Evolutionary conservation across 2,113 vertebrate species (phyloP), one percentile per base, ranked within the genome.

Genomic region (Grantiella picta): DNA sequence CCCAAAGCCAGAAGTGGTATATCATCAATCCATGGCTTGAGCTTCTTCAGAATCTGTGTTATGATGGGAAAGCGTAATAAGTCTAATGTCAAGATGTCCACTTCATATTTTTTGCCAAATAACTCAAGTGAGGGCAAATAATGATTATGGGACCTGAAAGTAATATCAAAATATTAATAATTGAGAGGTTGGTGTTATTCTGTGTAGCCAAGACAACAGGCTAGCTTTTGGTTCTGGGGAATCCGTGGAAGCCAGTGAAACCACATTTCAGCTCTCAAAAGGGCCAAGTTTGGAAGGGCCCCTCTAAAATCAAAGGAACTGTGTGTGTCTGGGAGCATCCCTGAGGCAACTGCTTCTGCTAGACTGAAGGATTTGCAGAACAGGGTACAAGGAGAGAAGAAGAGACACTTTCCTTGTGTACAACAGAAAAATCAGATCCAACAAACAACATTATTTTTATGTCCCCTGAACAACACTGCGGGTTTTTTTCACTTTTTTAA

Each of bases 371-470:
- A 49, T 90, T 92, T 70, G 10, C 53, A 75, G 85, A 92, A 47
- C 50, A 60, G 42, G 29, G 10, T 68, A n/a, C 22, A 70, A 71
- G 56, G 40, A 90, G 42, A 92, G 60, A 61, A 57, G n/a, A 13
- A 94, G 73, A 89, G 56, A 45, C 15, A 14, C 90, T 78, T 93
- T 84, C 24, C 60, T 50, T 49, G 15, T 42, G 18, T 60, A 36
- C 20, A 78, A 27, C 60, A 60, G 64, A 81, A 93, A 94, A 92
- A 64, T 11, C 52, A 81, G 31, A 92, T 77, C 82, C 56, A 75
- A 59, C 50, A 93, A 86, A 50, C 66, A 91, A 61, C 57, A 85
- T 85, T 68, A 95, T 90, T 93, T 95, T 90, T 84, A 70, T 18
- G 72, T 90, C 49, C n/a, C 35, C 44, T 60, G 72, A 90, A 83